Evolutionary conservation across 2,797 vertebrate species (phyloP), one percentile per base, ranked within the genome.

Genomic region (Coccyzus lansbergi): DNA sequence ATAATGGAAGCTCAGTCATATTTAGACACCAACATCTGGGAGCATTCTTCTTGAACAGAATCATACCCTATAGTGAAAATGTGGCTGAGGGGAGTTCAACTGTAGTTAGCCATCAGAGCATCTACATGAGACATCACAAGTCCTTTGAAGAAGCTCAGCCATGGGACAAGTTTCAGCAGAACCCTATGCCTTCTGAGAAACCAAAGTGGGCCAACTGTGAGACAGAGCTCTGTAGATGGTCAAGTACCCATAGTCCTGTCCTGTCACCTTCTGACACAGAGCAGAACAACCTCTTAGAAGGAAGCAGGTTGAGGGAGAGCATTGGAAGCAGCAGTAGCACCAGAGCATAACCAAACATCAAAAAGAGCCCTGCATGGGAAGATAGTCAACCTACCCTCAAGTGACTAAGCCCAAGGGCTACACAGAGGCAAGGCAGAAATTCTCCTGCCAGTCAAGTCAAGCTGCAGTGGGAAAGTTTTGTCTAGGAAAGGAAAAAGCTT

Each of bases 1-100:
- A 42, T 18, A 71, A 78, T 3, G 4, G 31, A 15, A 75, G 10
- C 25, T 92, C 31, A 63, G 6, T 49, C 2, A 3, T 56, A 68
- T 25, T 22, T 21, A n/a, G 38, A 68, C 53, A 63, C 21, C 0
- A 0, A n/a, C 3, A 20, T 69, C 46, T 60, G 34, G 11, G 22
- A 67, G 9, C 24, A 31, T 44, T 71, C 15, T 28, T 44, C 58
- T 51, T 44, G 48, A 92, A 67, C 1, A 15, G 22, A 86, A 88
- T 75, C 80, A 36, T 78, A 2, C 60, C 29, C 64, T 56, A 7
- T 2, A 78, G 19, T n/a, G 18, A 25, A 90, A 81, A 44, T 6
- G 12, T 36, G 62, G 15, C 70, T 56, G 36, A 60, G 18, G 21
- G 20, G 4, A 51, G 18, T 16, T 75, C 68, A 80, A 55, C 28